Conservation (phyloP, 35 echinoderm and acorn worm species). For the Amphiura filiformis region DNA sequence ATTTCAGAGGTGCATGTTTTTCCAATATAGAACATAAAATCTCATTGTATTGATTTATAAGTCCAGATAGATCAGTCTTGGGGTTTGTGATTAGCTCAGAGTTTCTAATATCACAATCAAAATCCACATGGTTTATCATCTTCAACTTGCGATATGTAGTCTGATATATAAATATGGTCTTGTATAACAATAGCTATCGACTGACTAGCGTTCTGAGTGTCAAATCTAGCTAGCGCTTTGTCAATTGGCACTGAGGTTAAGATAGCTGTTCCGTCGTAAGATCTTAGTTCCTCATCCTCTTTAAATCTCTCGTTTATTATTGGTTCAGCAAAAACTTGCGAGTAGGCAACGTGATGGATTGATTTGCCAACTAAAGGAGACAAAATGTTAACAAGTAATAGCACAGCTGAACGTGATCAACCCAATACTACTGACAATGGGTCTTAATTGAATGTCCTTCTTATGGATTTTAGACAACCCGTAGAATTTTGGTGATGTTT, state of each 20-base stretch:
- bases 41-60: no score
- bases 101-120: no score
- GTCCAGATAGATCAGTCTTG: no score
- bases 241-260: neutral
- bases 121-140: no score
- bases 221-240: neutral
- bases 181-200: no score
- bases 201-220: no score
- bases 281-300: neutral
- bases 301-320: neutral
- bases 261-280: neutral
- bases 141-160: no score
- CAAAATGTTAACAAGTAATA: neutral
- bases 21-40: no score
- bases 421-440: neutral
- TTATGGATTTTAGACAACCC: neutral
- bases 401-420: neutral
- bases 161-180: no score
- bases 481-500: neutral
- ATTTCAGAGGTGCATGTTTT: no score
- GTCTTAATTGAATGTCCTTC: neutral
- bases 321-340: neutral
- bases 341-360: neutral
- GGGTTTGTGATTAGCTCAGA: no score
- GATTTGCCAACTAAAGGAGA: neutral